These are phyloP conservation scores for Micoletzkya japonica DNA, from an alignment of 2,888 invertebrate species.

Conservation along the genomic window DNA sequence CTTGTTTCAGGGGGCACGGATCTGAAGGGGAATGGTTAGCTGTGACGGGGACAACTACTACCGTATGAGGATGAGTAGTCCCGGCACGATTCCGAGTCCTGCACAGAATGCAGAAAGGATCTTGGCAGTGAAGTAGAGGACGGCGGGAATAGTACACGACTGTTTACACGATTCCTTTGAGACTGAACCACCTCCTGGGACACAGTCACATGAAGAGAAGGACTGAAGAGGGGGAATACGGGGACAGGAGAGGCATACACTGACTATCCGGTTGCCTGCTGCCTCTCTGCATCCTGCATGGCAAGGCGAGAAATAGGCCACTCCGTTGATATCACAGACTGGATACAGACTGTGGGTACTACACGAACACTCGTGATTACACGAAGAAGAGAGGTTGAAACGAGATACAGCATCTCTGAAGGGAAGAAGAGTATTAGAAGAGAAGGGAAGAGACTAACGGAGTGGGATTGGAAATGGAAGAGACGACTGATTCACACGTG, in stretches of 20 bases:
- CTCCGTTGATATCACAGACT: constrained; percentile 58
- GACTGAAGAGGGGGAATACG: neutral
- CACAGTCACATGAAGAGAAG: constrained; percentile 14
- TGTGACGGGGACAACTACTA: neutral
- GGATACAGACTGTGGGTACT: constrained; percentile 63
- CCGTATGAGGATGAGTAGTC: constrained; percentile 27
- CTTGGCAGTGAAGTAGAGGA: constrained; percentile 57
- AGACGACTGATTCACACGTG: constrained; percentile 56
- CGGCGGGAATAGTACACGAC: constrained; percentile 43
- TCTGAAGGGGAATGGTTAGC: constrained; percentile 32
- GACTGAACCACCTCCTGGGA: neutral
- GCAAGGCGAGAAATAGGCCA: constrained; percentile 65
- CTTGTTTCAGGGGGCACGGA: constrained; percentile 58
- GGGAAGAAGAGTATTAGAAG: no score
- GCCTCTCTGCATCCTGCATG: constrained; percentile 61
- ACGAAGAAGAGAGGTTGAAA: constrained; percentile 57
- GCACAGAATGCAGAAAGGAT: constrained; percentile 55
- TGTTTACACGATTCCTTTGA: constrained; percentile 18
- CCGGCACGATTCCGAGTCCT: constrained; percentile 53
- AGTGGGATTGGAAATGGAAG: no score
- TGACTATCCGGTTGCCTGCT: constrained; percentile 27
- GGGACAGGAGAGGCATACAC: neutral
- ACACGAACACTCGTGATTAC: constrained; percentile 64
- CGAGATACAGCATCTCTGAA: no score
- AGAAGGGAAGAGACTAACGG: no score